Conservation (phyloP, 2,888 invertebrate species). For the Pristionchus entomophagus region DNA sequence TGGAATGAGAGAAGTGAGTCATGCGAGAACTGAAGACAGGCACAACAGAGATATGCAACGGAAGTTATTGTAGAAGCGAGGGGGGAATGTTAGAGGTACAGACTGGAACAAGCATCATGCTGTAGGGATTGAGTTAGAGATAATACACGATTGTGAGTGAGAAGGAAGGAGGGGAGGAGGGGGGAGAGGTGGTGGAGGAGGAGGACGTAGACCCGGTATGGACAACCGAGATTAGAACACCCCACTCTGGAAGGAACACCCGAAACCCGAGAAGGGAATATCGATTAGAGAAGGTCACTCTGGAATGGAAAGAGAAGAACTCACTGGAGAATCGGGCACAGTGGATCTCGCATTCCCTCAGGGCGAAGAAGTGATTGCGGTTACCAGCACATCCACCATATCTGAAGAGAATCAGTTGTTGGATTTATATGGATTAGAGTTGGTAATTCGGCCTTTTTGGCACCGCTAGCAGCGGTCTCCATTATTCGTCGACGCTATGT, state of each 20-base stretch:
- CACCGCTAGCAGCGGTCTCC: too few species aligned
- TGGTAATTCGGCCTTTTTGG: too few species aligned
- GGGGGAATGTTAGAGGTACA: not conserved
- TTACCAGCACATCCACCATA: constrained; percentile 75
- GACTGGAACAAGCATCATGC: not conserved
- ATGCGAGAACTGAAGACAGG: not conserved
- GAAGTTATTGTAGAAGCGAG: not conserved
- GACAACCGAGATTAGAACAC: not conserved
- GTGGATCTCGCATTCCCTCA: constrained; percentile 74
- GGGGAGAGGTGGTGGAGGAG: constrained; percentile 3
- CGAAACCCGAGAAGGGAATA: not conserved
- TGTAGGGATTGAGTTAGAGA: not conserved
- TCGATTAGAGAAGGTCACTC: constrained; percentile 17
- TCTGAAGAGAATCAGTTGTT: not conserved
- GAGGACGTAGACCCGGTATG: not conserved
- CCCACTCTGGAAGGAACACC: not conserved
- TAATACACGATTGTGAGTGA: not conserved
- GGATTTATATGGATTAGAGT: too few species aligned
- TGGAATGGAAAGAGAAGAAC: constrained; percentile 48
- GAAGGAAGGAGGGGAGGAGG: not conserved
- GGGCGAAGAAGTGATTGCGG: constrained; percentile 75
- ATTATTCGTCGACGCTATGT: too few species aligned
- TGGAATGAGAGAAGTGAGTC: constrained; percentile 21
- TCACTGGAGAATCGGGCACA: constrained; percentile 74
- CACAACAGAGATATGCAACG: constrained; percentile 15